Evolutionary conservation across 2,113 vertebrate species (phyloP).

Genomic region (Rostratula benghalensis): DNA sequence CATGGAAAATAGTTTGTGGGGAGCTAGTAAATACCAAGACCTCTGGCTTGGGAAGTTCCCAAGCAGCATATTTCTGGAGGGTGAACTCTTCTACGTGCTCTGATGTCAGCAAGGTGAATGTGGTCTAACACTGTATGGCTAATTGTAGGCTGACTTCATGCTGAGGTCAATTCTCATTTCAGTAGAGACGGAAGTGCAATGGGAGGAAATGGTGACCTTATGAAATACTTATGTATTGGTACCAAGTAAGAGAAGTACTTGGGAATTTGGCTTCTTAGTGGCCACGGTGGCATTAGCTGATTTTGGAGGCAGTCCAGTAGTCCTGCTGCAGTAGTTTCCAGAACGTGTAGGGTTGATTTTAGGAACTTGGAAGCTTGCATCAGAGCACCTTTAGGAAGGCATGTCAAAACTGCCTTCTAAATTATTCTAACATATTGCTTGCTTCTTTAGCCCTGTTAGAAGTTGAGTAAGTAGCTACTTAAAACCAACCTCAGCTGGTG

Average conservation of each 20-base stretch:
- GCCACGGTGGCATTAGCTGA: not conserved
- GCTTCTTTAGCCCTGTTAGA: not conserved
- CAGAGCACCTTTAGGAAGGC: not conserved
- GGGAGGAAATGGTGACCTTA: not conserved
- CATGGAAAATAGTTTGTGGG: not conserved
- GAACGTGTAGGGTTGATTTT: not conserved
- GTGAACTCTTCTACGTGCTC: not conserved
- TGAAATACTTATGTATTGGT: not conserved
- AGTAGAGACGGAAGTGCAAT: not conserved
- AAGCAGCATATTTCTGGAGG: not conserved
- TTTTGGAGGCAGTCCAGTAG: not conserved
- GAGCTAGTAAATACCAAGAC: not conserved
- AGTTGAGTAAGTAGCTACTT: not conserved
- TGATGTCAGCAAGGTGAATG: not conserved
- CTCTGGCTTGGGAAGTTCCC: not conserved
- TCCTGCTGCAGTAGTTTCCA: not conserved
- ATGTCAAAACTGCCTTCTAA: not conserved
- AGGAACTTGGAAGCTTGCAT: not conserved
- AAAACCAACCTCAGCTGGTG: not conserved
- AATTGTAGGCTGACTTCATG: not conserved
- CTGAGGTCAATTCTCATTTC: not conserved
- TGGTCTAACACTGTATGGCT: not conserved
- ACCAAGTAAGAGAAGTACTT: not conserved
- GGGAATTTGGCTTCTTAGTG: not conserved
- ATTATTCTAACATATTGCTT: not conserved